Conservation (phyloP, 2,888 invertebrate genomes). For the Dicranocentrus wangi region DNA sequence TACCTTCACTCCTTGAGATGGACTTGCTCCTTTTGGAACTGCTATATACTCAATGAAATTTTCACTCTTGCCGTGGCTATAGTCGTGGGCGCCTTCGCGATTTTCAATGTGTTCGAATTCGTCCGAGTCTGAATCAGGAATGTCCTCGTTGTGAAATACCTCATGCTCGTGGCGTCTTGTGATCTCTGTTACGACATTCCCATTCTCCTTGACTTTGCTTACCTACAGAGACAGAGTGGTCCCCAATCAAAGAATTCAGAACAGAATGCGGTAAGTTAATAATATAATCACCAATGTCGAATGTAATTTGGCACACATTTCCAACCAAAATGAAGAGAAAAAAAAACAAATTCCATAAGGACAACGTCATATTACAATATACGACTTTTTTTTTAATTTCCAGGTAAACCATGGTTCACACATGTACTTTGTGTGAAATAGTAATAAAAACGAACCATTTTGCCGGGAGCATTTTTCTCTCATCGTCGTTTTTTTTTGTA, state of each 20-base stretch:
- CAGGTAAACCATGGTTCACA: no score
- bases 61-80: constrained; percentile 85
- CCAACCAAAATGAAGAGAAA: no score
- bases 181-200: constrained; percentile 87
- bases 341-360: no score
- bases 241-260: no score
- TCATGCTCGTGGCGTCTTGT: constrained; percentile 87
- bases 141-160: constrained; percentile 85
- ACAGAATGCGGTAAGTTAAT: no score
- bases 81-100: constrained; percentile 74
- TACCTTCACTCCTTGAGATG: constrained; percentile 85
- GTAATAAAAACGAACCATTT: no score
- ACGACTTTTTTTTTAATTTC: no score
- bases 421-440: no score
- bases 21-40: constrained; percentile 74
- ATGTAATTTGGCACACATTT: no score
- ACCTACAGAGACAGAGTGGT: constrained; percentile 77
- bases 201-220: constrained; percentile 86
- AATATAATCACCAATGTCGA: no score
- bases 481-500: not conserved
- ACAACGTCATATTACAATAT: no score
- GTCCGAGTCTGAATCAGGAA: constrained; percentile 80
- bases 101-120: constrained; percentile 79
- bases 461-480: no score
- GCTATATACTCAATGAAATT: constrained; percentile 84